Evolutionary conservation across 2,797 vertebrate species (phyloP).

Genomic region (Lates japonicus): DNA sequence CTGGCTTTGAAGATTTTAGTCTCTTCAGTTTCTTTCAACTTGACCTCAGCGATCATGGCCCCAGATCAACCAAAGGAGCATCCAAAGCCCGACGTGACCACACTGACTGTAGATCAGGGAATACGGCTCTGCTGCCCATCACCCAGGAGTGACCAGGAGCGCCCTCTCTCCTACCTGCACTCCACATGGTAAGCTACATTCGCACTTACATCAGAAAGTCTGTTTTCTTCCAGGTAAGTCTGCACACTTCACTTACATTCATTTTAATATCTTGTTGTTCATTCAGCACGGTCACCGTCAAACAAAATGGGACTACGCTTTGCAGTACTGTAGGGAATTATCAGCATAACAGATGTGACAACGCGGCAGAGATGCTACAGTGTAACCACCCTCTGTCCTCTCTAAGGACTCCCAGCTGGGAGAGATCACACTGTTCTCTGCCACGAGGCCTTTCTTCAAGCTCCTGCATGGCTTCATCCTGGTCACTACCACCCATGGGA

Average conservation of each 20-base stretch:
- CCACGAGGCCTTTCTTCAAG: conserved; percentile 82
- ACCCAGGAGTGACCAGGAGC: conserved; percentile 83
- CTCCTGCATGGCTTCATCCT: conserved; percentile 90
- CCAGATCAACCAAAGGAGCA: conserved; percentile 93
- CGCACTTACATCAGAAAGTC: conserved; percentile 87
- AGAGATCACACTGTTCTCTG: conserved; percentile 37
- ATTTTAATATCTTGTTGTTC: conserved; percentile 19
- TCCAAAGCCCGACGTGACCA: conserved; percentile 92
- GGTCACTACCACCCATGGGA: conserved; percentile 80
- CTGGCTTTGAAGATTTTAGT: conserved; percentile 17
- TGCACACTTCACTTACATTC: neutral
- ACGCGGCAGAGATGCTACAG: conserved; percentile 30
- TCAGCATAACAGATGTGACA: conserved; percentile 38
- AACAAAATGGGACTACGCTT: conserved; percentile 33
- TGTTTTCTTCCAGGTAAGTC: conserved; percentile 77
- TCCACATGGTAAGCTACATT: conserved; percentile 91
- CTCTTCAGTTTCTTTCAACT: conserved; percentile 4
- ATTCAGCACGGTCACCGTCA: conserved; percentile 29
- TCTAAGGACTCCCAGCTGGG: conserved; percentile 63
- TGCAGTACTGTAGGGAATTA: conserved; percentile 1
- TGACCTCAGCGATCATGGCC: conserved; percentile 66
- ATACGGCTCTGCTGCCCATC: conserved; percentile 88
- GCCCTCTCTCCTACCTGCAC: conserved; percentile 92
- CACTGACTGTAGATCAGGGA: conserved; percentile 90
- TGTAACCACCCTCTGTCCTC: conserved; percentile 28